Percentiles rank a stretch among this genome's conserved stretches.
phyloP scores from a whole-genome alignment of 2,113 vertebrate species.

The Chrysochloris asiatica region DNA sequence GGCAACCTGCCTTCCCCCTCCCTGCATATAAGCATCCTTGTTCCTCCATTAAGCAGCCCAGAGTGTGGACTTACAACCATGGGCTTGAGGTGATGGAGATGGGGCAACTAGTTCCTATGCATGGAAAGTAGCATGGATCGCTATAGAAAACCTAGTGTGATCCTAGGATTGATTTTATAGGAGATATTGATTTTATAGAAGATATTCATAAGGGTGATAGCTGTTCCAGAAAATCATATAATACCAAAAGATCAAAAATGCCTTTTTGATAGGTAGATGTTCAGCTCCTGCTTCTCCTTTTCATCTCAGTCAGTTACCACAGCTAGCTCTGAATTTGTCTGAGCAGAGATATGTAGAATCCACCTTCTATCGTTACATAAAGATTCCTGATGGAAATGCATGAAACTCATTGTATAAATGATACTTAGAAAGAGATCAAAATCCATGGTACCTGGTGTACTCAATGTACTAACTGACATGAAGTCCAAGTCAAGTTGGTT shows the following conservation, averaged over 20 bases:
- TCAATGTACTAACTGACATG: neutral
- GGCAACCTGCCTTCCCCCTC: constrained; percentile 52
- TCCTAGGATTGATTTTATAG: neutral
- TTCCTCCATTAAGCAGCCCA: neutral
- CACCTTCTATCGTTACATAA: neutral
- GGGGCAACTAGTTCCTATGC: neutral
- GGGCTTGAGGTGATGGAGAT: neutral
- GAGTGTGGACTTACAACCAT: neutral
- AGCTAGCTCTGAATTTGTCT: neutral
- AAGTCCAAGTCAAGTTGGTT: neutral
- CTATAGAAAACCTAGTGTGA: neutral
- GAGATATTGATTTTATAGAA: constrained; percentile 6
- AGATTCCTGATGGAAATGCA: neutral
- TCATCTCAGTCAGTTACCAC: neutral
- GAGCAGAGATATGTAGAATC: neutral
- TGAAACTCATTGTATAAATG: neutral
- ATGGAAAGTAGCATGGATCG: neutral
- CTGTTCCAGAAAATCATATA: neutral
- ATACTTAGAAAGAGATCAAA: neutral
- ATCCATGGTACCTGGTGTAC: neutral
- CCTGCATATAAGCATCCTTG: neutral
- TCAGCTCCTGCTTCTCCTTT: neutral
- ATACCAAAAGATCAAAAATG: neutral
- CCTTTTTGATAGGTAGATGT: neutral
- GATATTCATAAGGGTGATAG: neutral